Conservation (phyloP, 2,113 vertebrate species). For the Crotalus helleri region DNA sequence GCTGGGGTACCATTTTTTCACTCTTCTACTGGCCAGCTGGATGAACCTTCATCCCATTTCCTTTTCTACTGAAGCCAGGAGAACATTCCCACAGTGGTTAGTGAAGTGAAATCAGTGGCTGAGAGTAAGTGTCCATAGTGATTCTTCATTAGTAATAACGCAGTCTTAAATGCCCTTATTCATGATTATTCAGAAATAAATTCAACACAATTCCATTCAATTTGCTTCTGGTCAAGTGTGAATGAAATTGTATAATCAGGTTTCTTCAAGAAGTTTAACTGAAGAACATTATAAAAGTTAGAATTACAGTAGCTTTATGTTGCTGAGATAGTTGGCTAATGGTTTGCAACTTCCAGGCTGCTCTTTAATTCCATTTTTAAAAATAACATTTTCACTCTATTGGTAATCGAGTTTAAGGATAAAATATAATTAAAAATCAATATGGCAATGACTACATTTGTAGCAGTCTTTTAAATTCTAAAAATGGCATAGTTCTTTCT, state of each 20-base stretch:
- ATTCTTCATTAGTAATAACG: neutral
- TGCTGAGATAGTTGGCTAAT: neutral
- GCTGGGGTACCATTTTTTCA: neutral
- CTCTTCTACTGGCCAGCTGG: neutral
- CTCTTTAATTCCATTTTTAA: neutral
- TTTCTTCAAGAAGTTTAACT: neutral
- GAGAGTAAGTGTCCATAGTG: neutral
- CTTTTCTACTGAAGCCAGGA: neutral
- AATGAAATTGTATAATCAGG: neutral
- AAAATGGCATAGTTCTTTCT: neutral
- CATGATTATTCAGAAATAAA: neutral
- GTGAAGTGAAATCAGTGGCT: neutral
- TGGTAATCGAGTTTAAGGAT: neutral
- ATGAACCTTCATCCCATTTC: neutral
- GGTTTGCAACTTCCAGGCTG: neutral
- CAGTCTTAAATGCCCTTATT: neutral
- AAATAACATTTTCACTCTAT: neutral
- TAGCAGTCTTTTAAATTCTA: neutral
- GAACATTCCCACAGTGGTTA: neutral
- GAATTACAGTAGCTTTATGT: neutral
- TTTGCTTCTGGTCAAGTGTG: neutral
- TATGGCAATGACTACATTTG: neutral
- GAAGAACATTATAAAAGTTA: neutral
- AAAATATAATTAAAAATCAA: neutral
- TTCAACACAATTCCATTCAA: neutral